A percentile compares a stretch with the other conserved stretches of the same genome.
Conservation (phyloP, 2,888 invertebrate genomes). For the Bruchidius siliquastri region DNA sequence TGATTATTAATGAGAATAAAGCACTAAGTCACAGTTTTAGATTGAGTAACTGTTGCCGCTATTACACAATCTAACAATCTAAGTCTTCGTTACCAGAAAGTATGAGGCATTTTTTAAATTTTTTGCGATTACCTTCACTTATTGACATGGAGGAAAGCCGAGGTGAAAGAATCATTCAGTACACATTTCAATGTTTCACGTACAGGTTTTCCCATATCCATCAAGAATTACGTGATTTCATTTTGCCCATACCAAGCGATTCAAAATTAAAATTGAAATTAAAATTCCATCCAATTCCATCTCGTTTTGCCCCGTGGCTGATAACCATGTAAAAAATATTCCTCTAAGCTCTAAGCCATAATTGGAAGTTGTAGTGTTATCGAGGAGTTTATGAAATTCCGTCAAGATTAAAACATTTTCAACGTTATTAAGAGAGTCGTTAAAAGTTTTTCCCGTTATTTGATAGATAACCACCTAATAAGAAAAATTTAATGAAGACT, state of each 20-base stretch:
- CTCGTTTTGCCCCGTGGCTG: not conserved
- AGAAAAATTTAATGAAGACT: not conserved
- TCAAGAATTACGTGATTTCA: not conserved
- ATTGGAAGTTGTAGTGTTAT: not conserved
- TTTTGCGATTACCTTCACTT: too few species aligned
- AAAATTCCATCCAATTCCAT: not conserved
- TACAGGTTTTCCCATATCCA: not conserved
- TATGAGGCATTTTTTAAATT: too few species aligned
- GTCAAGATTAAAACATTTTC: not conserved
- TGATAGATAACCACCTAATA: not conserved
- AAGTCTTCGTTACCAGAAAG: too few species aligned
- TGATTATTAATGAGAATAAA: too few species aligned
- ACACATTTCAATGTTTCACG: too few species aligned
- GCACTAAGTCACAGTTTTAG: too few species aligned
- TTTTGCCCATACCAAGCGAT: not conserved
- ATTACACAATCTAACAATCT: too few species aligned
- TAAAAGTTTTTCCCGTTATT: not conserved
- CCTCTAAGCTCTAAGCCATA: not conserved
- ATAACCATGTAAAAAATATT: not conserved
- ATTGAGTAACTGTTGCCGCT: too few species aligned
- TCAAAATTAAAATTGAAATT: not conserved
- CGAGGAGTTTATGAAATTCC: not conserved
- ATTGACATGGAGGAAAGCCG: too few species aligned
- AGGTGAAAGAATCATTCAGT: too few species aligned
- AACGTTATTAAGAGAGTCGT: not conserved